Conservation (phyloP, 92 coral and sea anemone species). For the Porites cylindrica region DNA sequence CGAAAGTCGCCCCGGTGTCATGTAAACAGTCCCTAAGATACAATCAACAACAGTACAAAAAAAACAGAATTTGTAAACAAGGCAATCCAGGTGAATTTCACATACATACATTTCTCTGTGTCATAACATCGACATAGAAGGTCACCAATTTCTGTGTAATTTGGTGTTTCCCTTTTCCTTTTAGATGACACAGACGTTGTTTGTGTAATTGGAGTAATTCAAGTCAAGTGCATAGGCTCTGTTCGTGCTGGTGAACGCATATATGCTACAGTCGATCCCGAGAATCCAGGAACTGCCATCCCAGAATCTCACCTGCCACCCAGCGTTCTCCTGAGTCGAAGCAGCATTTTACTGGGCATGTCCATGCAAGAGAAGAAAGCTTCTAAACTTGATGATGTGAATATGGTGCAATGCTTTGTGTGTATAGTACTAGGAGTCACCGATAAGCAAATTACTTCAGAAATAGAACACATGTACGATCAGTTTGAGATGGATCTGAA, state of each 20-base stretch:
- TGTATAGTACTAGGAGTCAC: slow-evolving; percentile 95
- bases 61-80: too few species aligned
- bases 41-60: too few species aligned
- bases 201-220: slow-evolving; percentile 97
- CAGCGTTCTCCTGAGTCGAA: slow-evolving; percentile 61
- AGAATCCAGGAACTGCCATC: slow-evolving; percentile 87
- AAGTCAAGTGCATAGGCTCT: slow-evolving; percentile 83
- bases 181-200: slow-evolving; percentile 80
- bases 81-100: too few species aligned
- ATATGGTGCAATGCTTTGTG: slow-evolving; percentile 87
- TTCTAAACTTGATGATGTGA: slow-evolving; percentile 59
- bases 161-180: neutral
- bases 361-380: slow-evolving; percentile 67
- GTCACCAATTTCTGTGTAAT: neutral
- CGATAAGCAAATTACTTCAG: slow-evolving; percentile 79
- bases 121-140: neutral
- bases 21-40: too few species aligned
- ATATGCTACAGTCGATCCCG: slow-evolving; percentile 76
- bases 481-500: slow-evolving; percentile 72
- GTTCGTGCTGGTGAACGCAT: slow-evolving; percentile 95
- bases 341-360: slow-evolving; percentile 61
- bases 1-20: too few species aligned
- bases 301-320: slow-evolving; percentile 94
- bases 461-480: slow-evolving; percentile 89
- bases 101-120: too few species aligned